Evolutionary conservation across 2,113 vertebrate species (phyloP).

Genomic region (Pionites leucogaster): DNA sequence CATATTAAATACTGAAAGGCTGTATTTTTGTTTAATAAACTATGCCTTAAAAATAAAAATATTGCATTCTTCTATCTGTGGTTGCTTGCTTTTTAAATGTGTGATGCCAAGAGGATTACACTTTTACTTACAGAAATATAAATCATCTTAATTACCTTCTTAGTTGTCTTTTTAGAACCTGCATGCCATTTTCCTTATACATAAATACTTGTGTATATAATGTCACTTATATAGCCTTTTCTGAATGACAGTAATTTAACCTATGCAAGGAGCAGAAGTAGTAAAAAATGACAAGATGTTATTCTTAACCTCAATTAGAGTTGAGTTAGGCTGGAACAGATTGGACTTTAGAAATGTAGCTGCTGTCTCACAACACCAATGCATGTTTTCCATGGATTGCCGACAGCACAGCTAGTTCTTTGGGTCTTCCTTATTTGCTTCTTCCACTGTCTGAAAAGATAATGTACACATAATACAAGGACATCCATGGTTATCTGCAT

Average conservation of each 20-base stretch:
- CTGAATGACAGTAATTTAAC: not conserved
- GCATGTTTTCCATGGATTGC: accelerated
- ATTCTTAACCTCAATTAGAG: not conserved
- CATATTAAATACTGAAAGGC: not conserved
- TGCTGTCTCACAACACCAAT: not conserved
- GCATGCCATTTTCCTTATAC: not conserved
- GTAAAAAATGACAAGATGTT: not conserved
- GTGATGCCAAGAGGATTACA: not conserved
- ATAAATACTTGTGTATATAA: not conserved
- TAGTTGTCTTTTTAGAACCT: not conserved
- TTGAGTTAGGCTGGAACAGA: not conserved
- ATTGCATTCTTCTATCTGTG: accelerated
- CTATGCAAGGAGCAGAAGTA: not conserved
- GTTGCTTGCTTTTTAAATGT: not conserved
- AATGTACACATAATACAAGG: accelerated
- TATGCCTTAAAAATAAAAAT: not conserved
- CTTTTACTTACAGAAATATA: not conserved
- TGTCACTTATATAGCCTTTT: not conserved
- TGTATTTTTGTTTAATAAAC: not conserved
- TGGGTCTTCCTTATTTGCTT: not conserved
- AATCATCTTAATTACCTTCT: not conserved
- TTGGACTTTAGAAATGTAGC: accelerated
- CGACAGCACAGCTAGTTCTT: not conserved
- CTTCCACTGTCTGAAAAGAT: not conserved
- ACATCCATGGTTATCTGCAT: not conserved